Conservation (phyloP, 1,140 invertebrate species). For the Drosophila carrolli region DNA sequence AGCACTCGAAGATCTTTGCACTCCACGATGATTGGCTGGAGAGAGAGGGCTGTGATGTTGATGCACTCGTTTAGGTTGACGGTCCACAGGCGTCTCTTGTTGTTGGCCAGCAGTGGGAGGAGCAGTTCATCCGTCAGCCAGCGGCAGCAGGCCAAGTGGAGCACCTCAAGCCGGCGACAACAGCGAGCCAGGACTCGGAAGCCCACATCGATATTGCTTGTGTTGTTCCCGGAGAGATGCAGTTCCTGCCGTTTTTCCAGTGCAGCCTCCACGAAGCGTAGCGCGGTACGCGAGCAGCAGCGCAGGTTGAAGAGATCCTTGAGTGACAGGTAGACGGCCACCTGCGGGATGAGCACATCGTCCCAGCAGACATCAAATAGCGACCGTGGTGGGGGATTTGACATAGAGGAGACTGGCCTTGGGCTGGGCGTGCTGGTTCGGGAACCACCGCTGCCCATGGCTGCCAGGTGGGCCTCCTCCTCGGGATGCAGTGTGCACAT, state of each 20-base stretch:
- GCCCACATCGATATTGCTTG: constrained; percentile 53
- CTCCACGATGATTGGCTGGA: constrained; percentile 86
- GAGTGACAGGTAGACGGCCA: constrained; percentile 85
- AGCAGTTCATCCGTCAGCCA: constrained; percentile 85
- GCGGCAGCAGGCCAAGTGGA: constrained; percentile 85
- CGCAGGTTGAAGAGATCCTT: constrained; percentile 86
- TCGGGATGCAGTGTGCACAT: constrained; percentile 71
- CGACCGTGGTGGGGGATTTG: constrained; percentile 20
- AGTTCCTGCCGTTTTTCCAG: constrained; percentile 62
- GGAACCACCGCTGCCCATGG: constrained; percentile 33
- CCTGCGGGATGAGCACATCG: constrained; percentile 86
- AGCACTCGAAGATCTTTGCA: constrained; percentile 85
- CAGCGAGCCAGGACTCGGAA: constrained; percentile 85
- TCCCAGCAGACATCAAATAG: constrained; percentile 87
- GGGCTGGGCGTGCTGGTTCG: constrained; percentile 21
- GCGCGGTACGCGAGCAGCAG: constrained; percentile 85
- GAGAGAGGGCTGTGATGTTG: constrained; percentile 86
- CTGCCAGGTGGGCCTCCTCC: constrained; percentile 65
- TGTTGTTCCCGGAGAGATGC: constrained; percentile 69
- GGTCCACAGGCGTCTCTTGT: constrained; percentile 83
- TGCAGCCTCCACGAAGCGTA: constrained; percentile 57
- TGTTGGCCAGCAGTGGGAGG: constrained; percentile 85
- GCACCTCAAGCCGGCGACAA: constrained; percentile 85
- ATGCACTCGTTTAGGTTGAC: constrained; percentile 86
- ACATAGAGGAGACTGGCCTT: constrained; percentile 7